Conservation (phyloP, 2,888 invertebrate genomes). For the Hecatera dysodea region DNA sequence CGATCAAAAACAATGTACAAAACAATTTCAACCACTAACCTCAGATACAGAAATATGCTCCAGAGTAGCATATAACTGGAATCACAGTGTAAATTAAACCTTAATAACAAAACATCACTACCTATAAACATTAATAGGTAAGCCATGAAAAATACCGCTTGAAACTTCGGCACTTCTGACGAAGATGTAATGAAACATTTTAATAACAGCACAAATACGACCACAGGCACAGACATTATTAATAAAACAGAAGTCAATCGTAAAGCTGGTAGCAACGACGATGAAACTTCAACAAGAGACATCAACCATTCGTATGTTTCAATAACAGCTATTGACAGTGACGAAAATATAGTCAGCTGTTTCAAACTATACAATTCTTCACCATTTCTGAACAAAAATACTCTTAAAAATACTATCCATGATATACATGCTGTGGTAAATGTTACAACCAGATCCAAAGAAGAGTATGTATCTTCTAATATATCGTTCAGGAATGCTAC, state of each 20-base stretch:
- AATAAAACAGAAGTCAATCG: constrained; percentile 60
- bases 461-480: constrained; percentile 20
- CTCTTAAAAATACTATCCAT: constrained; percentile 62
- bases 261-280: constrained; percentile 33
- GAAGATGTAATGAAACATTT: constrained; percentile 45
- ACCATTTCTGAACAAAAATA: constrained; percentile 62
- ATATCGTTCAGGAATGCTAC: not conserved
- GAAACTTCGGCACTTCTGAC: constrained; percentile 37
- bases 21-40: constrained; percentile 54
- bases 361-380: constrained; percentile 60
- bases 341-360: constrained; percentile 53
- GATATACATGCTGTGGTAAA: constrained; percentile 55
- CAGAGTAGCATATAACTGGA: constrained; percentile 21
- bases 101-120: constrained; percentile 59
- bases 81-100: constrained; percentile 53
- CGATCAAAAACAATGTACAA: constrained; percentile 60
- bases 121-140: constrained; percentile 57
- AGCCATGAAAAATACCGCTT: constrained; percentile 53
- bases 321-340: constrained; percentile 47
- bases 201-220: constrained; percentile 45
- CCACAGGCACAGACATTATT: constrained; percentile 60
- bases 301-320: constrained; percentile 51
- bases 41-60: constrained; percentile 46
- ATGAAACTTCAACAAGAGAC: not conserved
- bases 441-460: constrained; percentile 55